Conservation (phyloP, 2,797 vertebrate genomes). For the Platyrinchus mystaceus region DNA sequence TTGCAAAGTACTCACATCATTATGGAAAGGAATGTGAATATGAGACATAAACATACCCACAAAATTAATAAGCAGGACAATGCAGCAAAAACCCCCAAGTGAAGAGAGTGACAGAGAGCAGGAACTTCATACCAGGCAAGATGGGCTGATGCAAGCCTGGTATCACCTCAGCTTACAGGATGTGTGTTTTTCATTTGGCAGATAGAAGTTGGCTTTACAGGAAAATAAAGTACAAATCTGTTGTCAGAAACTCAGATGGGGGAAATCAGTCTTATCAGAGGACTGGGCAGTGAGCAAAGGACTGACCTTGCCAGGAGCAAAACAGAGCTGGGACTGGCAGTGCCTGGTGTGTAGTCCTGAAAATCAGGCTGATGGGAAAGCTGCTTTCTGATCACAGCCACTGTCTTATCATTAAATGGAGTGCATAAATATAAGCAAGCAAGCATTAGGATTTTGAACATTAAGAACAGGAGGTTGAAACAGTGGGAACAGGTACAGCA, state of each 20-base stretch:
- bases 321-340: not conserved
- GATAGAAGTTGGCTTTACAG: not conserved
- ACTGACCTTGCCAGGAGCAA: not conserved
- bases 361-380: not conserved
- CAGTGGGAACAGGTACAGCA: slow-evolving; percentile 35
- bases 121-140: not conserved
- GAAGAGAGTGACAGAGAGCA: not conserved
- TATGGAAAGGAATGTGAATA: not conserved
- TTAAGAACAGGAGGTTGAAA: not conserved
- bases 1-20: not conserved
- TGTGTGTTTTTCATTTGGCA: not conserved
- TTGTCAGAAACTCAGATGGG: not conserved
- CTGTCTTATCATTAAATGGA: not conserved
- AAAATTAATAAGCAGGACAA: not conserved
- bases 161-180: not conserved
- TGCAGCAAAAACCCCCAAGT: accelerated
- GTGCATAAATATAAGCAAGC: not conserved
- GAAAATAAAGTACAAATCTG: not conserved
- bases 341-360: not conserved
- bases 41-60: not conserved
- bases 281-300: not conserved
- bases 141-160: not conserved
- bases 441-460: not conserved
- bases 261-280: not conserved
- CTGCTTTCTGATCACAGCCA: not conserved